phyloP scores from a whole-genome alignment of 2,888 invertebrate genomes.

The Pycnomerus fuliginosus region DNA sequence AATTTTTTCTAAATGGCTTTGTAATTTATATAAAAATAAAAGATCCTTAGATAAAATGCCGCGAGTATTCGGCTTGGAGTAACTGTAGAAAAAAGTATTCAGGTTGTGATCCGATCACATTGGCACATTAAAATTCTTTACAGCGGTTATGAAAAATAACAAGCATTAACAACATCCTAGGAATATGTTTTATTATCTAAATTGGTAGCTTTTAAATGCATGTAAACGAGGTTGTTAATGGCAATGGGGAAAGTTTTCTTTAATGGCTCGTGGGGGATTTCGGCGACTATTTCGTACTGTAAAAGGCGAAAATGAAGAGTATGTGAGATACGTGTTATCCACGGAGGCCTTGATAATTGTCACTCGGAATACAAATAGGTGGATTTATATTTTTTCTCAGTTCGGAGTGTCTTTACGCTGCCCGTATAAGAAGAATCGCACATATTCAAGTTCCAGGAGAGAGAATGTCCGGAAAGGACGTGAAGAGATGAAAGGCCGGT shows the following conservation, averaged over 20 bases:
- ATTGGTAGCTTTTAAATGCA: conserved; percentile 10
- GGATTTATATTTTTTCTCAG: conserved; percentile 38
- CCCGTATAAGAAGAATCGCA: conserved; percentile 23
- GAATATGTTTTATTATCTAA: conserved; percentile 19
- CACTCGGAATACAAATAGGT: conserved; percentile 47
- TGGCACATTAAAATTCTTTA: conserved; percentile 22
- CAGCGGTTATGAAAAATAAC: conserved; percentile 21
- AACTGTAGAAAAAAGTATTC: no score
- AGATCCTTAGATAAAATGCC: background rate
- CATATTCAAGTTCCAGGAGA: conserved; percentile 12
- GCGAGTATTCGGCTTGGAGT: no score
- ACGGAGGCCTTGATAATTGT: conserved; percentile 43
- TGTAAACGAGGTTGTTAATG: conserved; percentile 1
- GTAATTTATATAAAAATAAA: background rate
- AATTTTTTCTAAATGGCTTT: no score
- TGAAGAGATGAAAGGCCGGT: conserved; percentile 15
- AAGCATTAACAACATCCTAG: conserved; percentile 12
- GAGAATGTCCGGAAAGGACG: conserved; percentile 21
- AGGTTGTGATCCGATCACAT: conserved; percentile 20
- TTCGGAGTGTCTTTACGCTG: conserved; percentile 23
- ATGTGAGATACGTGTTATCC: conserved; percentile 45
- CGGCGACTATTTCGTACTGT: conserved; percentile 23
- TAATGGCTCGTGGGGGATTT: conserved; percentile 2
- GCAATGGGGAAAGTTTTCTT: background rate
- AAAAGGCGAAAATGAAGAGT: conserved; percentile 43